phyloP scores from a whole-genome alignment of 30 jellyfish, hydroid and myxozoan species.

The Turritopsis rubra region DNA sequence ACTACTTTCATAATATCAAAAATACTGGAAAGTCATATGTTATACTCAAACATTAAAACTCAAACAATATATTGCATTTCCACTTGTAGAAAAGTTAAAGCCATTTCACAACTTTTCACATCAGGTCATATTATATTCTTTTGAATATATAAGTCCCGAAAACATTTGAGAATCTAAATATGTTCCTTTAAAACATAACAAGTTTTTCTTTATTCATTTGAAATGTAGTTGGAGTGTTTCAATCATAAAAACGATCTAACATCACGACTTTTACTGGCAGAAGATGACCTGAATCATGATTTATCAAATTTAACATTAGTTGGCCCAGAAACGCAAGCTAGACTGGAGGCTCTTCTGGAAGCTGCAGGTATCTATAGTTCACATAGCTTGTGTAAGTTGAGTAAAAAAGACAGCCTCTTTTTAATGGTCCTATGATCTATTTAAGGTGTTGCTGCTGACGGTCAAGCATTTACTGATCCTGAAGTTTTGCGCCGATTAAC shows the following conservation, averaged over 20 bases:
- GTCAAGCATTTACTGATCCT: slow-evolving; percentile 97
- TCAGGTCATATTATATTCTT: too few relatives aligned
- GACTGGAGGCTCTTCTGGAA: slow-evolving; percentile 90
- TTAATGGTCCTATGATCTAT: background rate
- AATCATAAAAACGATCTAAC: slow-evolving; percentile 54
- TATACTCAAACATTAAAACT: too few relatives aligned
- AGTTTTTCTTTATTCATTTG: background rate
- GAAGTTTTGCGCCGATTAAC: slow-evolving; percentile 87
- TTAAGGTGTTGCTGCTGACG: slow-evolving; percentile 99
- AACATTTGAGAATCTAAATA: too few relatives aligned
- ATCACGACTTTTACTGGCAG: slow-evolving; percentile 79
- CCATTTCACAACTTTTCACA: too few relatives aligned
- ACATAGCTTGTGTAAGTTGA: background rate
- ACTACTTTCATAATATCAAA: too few relatives aligned
- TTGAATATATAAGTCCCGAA: too few relatives aligned
- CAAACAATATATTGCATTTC: too few relatives aligned
- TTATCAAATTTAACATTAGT: slow-evolving; percentile 80
- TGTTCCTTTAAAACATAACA: too few relatives aligned
- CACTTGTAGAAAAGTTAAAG: too few relatives aligned
- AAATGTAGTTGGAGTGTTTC: background rate
- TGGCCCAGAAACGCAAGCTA: slow-evolving; percentile 99
- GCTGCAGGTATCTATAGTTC: slow-evolving; percentile 75
- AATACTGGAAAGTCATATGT: too few relatives aligned
- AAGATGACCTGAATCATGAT: slow-evolving; percentile 70
- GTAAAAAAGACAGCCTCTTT: background rate